Evolutionary conservation across 2,888 invertebrate genomes (phyloP).

Genomic region (Mythimna ferrago): DNA sequence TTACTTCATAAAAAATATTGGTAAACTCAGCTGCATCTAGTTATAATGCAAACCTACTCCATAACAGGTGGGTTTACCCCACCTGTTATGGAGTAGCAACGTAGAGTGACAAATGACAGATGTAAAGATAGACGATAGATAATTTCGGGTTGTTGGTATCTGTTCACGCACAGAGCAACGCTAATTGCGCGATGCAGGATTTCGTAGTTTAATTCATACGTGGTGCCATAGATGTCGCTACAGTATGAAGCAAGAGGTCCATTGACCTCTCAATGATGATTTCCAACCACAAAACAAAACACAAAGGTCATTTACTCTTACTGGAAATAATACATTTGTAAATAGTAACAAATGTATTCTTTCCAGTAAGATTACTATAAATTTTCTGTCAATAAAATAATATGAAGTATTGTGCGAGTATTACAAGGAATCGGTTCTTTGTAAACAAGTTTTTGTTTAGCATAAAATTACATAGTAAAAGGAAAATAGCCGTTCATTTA

Average conservation of each 20-base stretch:
- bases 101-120: background rate
- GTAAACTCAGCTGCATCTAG: background rate
- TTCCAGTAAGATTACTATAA: no score
- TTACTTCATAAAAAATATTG: background rate
- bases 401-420: background rate
- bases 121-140: background rate
- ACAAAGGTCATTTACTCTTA: background rate
- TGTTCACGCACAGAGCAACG: no score
- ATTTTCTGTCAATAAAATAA: background rate
- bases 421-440: background rate
- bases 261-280: no score
- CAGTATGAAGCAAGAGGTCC: no score
- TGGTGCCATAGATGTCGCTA: no score
- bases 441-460: background rate
- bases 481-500: background rate
- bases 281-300: no score
- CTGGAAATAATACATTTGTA: conserved; percentile 1
- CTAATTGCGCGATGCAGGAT: no score
- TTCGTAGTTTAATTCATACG: no score
- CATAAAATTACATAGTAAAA: background rate
- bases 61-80: background rate
- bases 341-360: background rate
- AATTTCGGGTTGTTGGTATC: no score
- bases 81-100: no score
- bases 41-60: background rate